Percentiles rank a stretch among this genome's conserved stretches.
Conservation (phyloP, 53 echinoderm and acorn worm species). For the Arbacia lixula region DNA sequence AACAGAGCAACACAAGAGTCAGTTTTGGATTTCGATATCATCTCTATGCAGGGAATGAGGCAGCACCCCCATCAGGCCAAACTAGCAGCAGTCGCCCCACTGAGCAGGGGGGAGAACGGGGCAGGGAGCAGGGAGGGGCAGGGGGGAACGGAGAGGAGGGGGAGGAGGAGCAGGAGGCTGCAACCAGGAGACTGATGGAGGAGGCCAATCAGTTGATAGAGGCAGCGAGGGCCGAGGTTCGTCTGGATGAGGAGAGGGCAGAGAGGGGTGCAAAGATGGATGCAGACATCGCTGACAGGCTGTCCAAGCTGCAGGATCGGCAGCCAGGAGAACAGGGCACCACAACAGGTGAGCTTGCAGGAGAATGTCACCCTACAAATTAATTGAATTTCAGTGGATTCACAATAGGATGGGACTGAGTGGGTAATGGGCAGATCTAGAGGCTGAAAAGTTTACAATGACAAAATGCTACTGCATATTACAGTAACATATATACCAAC, state of each 20-base stretch:
- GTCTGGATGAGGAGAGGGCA: constrained; percentile 39
- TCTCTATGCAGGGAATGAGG: too few species aligned
- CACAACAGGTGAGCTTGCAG: not conserved
- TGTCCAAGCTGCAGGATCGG: constrained; percentile 72
- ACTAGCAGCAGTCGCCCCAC: not conserved
- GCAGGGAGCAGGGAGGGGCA: not conserved
- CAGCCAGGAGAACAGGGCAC: constrained; percentile 2
- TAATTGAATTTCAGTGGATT: not conserved
- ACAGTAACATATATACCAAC: too few species aligned
- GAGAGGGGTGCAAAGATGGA: constrained; percentile 66
- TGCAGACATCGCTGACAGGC: constrained; percentile 69
- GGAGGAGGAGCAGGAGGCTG: constrained; percentile 37
- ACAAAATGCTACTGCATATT: too few species aligned
- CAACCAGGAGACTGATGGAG: constrained; percentile 72
- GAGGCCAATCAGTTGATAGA: constrained; percentile 67
- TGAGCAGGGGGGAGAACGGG: not conserved
- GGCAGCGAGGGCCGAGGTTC: constrained; percentile 66
- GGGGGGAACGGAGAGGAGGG: not conserved
- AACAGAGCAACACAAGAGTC: too few species aligned
- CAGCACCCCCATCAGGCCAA: too few species aligned
- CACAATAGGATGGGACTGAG: too few species aligned
- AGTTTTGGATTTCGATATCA: too few species aligned
- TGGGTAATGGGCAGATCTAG: too few species aligned
- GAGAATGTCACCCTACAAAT: too few species aligned
- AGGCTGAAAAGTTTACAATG: too few species aligned